These are phyloP conservation scores for Aphelenchoides avenae DNA, from an alignment of 1,140 invertebrate species.

Conservation along the genomic window DNA sequence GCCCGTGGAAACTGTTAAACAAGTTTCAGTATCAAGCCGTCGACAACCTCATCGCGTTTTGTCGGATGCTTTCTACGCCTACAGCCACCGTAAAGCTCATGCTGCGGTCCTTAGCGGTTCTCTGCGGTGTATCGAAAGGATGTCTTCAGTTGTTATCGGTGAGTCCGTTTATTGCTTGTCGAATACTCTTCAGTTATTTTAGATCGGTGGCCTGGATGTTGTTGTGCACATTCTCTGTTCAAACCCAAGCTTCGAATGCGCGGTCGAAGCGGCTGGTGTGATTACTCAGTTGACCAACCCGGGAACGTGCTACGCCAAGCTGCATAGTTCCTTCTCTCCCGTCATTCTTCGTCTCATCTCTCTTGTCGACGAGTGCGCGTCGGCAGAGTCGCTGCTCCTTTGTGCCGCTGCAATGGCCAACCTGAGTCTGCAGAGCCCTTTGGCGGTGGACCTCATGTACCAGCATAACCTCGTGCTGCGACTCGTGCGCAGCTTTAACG, in stretches of 20 bases:
- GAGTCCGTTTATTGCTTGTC: constrained; percentile 2
- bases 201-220: constrained; percentile 28
- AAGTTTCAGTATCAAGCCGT: constrained; percentile 6
- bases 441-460: constrained; percentile 19
- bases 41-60: constrained; percentile 20
- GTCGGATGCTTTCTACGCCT: constrained; percentile 15
- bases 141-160: constrained; percentile 29
- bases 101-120: constrained; percentile 21
- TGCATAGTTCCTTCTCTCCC: no score
- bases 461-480: constrained; percentile 23
- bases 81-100: constrained; percentile 18
- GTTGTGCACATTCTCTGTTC: constrained; percentile 23
- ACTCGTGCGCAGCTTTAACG: constrained; percentile 3
- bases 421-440: constrained; percentile 16
- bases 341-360: not conserved
- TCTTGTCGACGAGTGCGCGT: not conserved
- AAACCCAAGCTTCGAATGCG: not conserved
- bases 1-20: not conserved
- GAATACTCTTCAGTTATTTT: not conserved
- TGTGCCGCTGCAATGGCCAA: constrained; percentile 22
- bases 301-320: no score
- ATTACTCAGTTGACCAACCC: not conserved
- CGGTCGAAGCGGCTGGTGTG: not conserved
- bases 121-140: constrained; percentile 25
- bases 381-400: constrained; percentile 19